Conservation (phyloP, 2,797 vertebrate genomes). For the Sebastes matsubarae region DNA sequence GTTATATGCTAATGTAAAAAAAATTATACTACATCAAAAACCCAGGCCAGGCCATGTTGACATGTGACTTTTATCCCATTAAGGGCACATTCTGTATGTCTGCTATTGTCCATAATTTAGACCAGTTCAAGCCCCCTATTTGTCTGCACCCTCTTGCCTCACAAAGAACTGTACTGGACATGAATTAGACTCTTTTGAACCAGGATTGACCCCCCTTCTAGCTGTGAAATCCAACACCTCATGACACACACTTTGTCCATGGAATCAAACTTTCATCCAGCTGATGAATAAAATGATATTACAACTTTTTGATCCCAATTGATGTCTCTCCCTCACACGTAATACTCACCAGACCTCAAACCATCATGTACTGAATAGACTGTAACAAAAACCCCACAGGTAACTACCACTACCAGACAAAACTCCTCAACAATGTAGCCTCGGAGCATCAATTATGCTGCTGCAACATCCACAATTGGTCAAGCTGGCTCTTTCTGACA, state of each 20-base stretch:
- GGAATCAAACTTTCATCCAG: not conserved
- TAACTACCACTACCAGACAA: constrained; percentile 34
- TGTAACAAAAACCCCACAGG: constrained; percentile 63
- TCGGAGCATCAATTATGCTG: constrained; percentile 64
- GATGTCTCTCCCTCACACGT: not conserved
- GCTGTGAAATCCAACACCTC: constrained; percentile 23
- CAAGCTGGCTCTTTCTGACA: constrained; percentile 54
- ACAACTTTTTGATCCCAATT: not conserved
- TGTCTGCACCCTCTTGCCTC: not conserved
- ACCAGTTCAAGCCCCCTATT: not conserved
- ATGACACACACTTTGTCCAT: not conserved
- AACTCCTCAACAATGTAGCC: constrained; percentile 53
- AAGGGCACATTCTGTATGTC: not conserved
- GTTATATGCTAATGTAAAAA: too few relatives aligned
- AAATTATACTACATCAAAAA: too few relatives aligned
- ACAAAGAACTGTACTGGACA: not conserved
- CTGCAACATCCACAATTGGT: constrained; percentile 70
- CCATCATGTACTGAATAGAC: constrained; percentile 9
- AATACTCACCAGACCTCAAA: not conserved
- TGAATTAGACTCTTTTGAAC: not conserved
- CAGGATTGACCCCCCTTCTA: not conserved
- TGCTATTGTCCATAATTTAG: not conserved
- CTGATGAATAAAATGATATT: not conserved
- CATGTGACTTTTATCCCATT: too few relatives aligned
- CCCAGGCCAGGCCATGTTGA: too few relatives aligned